Percentiles rank a stretch among this genome's conserved stretches.
Conservation (phyloP, 2,113 vertebrate species). For the Turnix velox region DNA sequence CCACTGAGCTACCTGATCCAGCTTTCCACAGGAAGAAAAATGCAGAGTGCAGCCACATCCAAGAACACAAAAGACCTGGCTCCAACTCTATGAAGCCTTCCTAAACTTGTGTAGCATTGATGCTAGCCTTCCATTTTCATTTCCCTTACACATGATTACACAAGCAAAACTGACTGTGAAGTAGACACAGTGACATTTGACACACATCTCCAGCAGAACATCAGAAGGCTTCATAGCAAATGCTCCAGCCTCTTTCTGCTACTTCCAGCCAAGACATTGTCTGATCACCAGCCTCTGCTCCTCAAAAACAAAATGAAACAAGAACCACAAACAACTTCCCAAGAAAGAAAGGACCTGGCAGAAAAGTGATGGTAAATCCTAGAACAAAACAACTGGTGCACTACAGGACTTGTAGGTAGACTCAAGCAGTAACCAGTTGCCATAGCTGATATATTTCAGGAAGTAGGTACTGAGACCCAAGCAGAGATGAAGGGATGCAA, state of each 20-base stretch:
- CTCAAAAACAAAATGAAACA: not conserved
- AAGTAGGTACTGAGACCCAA: not conserved
- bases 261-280: not conserved
- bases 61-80: not conserved
- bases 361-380: not conserved
- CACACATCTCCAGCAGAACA: not conserved
- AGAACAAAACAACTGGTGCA: not conserved
- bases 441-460: not conserved
- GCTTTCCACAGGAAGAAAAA: not conserved
- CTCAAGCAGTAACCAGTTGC: not conserved
- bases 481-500: not conserved
- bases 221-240: not conserved
- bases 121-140: not conserved
- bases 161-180: not conserved
- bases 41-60: accelerated
- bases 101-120: not conserved
- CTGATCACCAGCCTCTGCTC: not conserved
- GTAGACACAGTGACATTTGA: not conserved
- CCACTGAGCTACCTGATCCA: not conserved
- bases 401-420: not conserved
- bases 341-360: not conserved
- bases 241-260: not conserved
- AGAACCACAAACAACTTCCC: not conserved
- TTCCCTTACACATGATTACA: not conserved
- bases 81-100: not conserved